Percentiles rank a stretch among this genome's conserved stretches.
Evolutionary conservation across 2,888 invertebrate species (phyloP).

Genomic region (Sinotaia quadrata): DNA sequence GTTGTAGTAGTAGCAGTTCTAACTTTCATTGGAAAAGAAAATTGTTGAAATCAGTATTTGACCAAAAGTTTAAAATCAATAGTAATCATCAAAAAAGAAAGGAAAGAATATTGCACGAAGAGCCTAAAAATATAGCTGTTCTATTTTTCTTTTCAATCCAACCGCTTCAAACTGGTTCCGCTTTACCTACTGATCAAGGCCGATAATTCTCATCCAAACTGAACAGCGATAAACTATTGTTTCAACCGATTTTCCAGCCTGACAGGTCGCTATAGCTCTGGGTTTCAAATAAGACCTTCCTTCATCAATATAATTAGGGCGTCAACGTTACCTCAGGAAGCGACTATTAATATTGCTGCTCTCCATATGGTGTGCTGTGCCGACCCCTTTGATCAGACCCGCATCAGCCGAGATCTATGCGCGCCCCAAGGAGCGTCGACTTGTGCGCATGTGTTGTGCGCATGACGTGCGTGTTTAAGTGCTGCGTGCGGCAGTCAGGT

Average conservation of each 20-base stretch:
- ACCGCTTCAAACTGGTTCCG: background rate
- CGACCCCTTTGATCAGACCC: background rate
- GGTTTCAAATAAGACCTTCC: background rate
- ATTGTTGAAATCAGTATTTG: too few relatives aligned
- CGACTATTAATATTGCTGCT: slow-evolving; percentile 29
- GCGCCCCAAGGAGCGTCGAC: background rate
- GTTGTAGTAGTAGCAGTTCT: too few relatives aligned
- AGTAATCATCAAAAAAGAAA: too few relatives aligned
- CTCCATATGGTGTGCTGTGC: slow-evolving; percentile 30
- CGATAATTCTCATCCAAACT: background rate
- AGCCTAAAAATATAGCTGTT: too few relatives aligned
- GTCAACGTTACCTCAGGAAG: background rate
- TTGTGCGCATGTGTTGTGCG: background rate
- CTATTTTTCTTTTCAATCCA: too few relatives aligned
- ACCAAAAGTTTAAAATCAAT: too few relatives aligned
- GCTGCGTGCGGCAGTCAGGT: background rate
- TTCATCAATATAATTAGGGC: background rate
- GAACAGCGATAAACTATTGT: background rate
- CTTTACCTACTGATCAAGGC: background rate
- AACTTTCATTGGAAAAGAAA: too few relatives aligned
- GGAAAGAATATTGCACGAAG: too few relatives aligned
- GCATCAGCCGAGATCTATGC: background rate
- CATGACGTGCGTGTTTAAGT: background rate
- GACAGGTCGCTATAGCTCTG: background rate
- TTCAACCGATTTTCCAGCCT: background rate